A percentile compares a stretch with the other conserved stretches of the same genome.
Conservation (phyloP, 2,797 vertebrate species). For the Nannoperca australis region DNA sequence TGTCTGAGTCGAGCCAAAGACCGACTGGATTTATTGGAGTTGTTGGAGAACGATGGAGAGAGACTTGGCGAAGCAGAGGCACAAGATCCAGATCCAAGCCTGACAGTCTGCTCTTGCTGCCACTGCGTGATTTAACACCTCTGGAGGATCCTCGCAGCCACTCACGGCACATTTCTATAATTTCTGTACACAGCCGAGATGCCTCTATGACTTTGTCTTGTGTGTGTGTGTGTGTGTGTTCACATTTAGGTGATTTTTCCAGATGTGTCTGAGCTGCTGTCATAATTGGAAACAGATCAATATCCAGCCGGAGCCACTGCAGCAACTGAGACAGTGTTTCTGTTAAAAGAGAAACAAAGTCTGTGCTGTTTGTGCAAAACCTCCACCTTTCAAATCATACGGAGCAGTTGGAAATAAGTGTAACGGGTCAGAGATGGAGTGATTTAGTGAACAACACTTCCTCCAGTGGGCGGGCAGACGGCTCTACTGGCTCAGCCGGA, state of each 20-base stretch:
- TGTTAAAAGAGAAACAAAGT: not conserved
- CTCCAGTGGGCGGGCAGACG: constrained; percentile 54
- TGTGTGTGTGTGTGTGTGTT: not conserved
- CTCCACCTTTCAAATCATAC: constrained; percentile 18
- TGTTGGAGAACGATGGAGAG: not conserved
- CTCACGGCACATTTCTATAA: constrained; percentile 1
- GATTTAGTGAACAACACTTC: constrained; percentile 36
- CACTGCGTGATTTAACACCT: not conserved
- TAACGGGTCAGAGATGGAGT: constrained; percentile 38
- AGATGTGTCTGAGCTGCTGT: constrained; percentile 19
- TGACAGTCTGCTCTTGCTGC: constrained; percentile 13
- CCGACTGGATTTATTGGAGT: constrained; percentile 32
- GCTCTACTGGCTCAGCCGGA: constrained; percentile 2
- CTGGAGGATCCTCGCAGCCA: constrained; percentile 1
- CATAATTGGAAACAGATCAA: constrained; percentile 27
- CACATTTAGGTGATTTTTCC: constrained; percentile 21
- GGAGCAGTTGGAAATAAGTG: not conserved
- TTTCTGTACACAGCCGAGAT: constrained; percentile 2
- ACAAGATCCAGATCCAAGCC: not conserved
- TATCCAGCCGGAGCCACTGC: constrained; percentile 9
- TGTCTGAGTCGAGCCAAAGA: constrained; percentile 4
- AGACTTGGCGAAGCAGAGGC: constrained; percentile 13
- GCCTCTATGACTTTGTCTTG: not conserved
- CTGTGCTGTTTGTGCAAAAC: constrained; percentile 17
- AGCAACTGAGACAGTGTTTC: not conserved